Evolutionary conservation across 2,888 invertebrate species (phyloP).

Genomic region (Anoncus sp.): DNA sequence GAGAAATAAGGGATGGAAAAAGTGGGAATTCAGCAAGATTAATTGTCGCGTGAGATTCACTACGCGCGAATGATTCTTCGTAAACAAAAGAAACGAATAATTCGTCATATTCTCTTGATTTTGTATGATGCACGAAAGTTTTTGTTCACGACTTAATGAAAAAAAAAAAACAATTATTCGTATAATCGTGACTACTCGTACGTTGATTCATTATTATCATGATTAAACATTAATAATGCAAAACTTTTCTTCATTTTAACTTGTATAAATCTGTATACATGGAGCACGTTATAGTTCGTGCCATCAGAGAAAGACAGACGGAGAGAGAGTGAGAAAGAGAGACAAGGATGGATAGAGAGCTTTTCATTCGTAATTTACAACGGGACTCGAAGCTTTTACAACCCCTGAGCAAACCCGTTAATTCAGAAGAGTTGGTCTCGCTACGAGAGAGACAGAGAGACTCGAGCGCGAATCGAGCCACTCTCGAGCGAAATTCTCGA

Average conservation of each 20-base stretch:
- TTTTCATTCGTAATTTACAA: slow-evolving; percentile 31
- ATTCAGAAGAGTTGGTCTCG: slow-evolving; percentile 41
- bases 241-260: background rate
- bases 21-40: slow-evolving; percentile 41
- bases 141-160: slow-evolving; percentile 1
- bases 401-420: slow-evolving; percentile 15
- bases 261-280: background rate
- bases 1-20: slow-evolving; percentile 22
- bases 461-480: slow-evolving; percentile 16
- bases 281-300: background rate
- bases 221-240: slow-evolving; percentile 9
- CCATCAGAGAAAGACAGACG: background rate
- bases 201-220: background rate
- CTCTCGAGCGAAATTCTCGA: background rate
- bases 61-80: slow-evolving; percentile 26
- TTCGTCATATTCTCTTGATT: slow-evolving; percentile 19
- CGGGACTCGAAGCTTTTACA: slow-evolving; percentile 27
- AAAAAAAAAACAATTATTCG: slow-evolving; percentile 6
- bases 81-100: slow-evolving; percentile 16
- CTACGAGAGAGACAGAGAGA: slow-evolving; percentile 17
- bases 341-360: no score
- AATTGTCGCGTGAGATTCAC: slow-evolving; percentile 43
- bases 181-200: background rate
- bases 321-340: no score
- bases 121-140: slow-evolving; percentile 14